phyloP scores from a whole-genome alignment of 2,888 invertebrate species.

The Nephrocerus scutellatus region DNA sequence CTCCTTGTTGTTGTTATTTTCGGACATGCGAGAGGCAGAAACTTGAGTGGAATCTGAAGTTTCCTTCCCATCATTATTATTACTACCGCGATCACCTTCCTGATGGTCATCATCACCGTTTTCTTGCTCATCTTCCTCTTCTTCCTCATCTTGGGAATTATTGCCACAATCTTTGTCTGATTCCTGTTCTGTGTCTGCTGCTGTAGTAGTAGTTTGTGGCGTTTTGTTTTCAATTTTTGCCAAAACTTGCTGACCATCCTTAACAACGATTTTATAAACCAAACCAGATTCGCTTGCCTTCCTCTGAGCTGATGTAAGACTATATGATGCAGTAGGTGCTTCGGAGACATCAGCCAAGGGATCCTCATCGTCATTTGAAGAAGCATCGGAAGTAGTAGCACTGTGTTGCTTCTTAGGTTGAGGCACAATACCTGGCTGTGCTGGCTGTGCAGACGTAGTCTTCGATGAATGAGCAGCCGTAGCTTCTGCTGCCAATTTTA shows the following conservation, averaged over 20 bases:
- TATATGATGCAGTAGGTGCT: conserved; percentile 18
- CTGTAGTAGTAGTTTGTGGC: conserved; percentile 1
- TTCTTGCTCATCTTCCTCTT: conserved; percentile 11
- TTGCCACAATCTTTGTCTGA: background rate
- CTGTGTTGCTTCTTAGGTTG: conserved; percentile 1
- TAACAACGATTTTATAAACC: conserved; percentile 60
- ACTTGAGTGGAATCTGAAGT: conserved; percentile 25
- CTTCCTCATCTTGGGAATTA: conserved; percentile 12
- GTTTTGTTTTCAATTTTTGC: conserved; percentile 37
- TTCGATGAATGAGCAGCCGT: background rate
- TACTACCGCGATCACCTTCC: conserved; percentile 19
- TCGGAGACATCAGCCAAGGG: conserved; percentile 25
- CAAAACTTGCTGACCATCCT: conserved; percentile 66
- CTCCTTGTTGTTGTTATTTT: background rate
- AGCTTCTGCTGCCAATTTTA: conserved; percentile 6
- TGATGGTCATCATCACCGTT: conserved; percentile 37
- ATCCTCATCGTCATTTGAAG: conserved; percentile 18
- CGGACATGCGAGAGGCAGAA: too few relatives aligned
- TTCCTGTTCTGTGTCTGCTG: conserved; percentile 12
- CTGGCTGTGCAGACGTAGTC: conserved; percentile 5
- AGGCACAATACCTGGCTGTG: background rate
- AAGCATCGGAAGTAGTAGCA: background rate
- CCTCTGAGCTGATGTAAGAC: conserved; percentile 37
- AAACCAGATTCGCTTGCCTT: conserved; percentile 37
- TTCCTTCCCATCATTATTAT: conserved; percentile 33